Evolutionary conservation across 2,113 vertebrate genomes (phyloP).

Genomic region (Lagopus muta): DNA sequence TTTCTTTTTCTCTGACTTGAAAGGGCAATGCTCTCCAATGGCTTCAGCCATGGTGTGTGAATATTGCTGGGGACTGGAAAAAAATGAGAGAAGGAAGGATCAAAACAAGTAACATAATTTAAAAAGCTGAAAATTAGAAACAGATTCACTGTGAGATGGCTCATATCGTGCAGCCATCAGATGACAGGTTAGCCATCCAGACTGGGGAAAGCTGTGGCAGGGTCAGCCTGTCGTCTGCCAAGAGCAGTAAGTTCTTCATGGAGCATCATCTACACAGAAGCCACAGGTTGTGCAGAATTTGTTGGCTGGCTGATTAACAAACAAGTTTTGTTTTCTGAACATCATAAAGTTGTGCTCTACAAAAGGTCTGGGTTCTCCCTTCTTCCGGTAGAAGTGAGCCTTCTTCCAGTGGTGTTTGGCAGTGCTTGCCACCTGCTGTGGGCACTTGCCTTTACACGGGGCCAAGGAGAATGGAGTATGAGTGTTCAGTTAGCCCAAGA

Average conservation of each 20-base stretch:
- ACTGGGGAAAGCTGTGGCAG: no score
- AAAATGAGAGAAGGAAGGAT: neutral
- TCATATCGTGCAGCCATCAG: neutral
- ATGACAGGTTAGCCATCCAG: no score
- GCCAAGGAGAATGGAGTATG: neutral
- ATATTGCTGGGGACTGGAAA: neutral
- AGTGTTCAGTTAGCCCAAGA: neutral
- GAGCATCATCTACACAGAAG: neutral
- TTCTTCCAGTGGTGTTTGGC: neutral
- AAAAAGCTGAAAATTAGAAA: constrained; percentile 6
- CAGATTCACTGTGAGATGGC: neutral
- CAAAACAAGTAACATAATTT: neutral
- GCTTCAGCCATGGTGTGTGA: neutral
- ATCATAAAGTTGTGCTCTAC: neutral
- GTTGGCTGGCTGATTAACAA: neutral
- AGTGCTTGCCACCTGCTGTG: neutral
- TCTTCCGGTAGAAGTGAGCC: neutral
- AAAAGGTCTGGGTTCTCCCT: neutral
- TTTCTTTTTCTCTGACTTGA: neutral
- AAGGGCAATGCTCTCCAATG: neutral
- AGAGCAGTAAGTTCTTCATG: neutral
- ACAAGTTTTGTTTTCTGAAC: neutral
- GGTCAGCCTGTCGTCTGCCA: neutral
- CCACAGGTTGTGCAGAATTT: neutral
- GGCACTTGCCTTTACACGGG: neutral